Percentiles rank a stretch among this genome's conserved stretches.
phyloP scores from a whole-genome alignment of 1,140 invertebrate genomes.

The Penaeus vannamei region DNA sequence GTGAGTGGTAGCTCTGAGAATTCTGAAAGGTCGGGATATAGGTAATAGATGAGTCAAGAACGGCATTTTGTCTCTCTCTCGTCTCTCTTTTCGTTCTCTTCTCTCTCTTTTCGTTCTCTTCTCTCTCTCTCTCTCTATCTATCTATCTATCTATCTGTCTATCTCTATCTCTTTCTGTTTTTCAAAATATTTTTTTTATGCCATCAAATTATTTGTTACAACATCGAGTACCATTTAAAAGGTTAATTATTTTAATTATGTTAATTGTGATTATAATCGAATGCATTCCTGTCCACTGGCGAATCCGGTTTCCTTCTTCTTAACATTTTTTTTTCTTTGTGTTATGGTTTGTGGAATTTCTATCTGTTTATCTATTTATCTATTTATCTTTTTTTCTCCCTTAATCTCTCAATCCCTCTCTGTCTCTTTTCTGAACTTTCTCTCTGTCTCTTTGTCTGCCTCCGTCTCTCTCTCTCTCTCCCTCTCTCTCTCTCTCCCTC shows the following conservation, averaged over 20 bases:
- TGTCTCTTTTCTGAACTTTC: not conserved
- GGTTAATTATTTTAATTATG: too few species aligned
- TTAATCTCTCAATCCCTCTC: not conserved
- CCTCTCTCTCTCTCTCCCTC: not conserved
- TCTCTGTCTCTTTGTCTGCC: constrained; percentile 18
- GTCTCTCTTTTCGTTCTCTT: not conserved
- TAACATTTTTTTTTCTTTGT: not conserved
- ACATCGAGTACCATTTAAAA: too few species aligned
- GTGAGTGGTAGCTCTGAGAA: too few species aligned
- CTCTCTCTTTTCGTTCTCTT: not conserved
- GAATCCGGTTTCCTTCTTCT: not conserved
- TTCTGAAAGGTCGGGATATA: too few species aligned
- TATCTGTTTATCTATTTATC: not conserved
- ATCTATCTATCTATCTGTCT: not conserved
- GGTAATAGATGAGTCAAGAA: too few species aligned
- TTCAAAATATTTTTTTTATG: too few species aligned
- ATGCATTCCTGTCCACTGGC: too few species aligned
- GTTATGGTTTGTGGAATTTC: not conserved
- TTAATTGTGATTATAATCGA: too few species aligned
- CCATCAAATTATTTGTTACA: too few species aligned
- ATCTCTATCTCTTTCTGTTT: not conserved
- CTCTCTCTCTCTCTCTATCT: constrained; percentile 9
- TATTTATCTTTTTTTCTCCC: not conserved
- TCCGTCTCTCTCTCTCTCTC: constrained; percentile 24
- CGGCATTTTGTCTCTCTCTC: not conserved